Base-by-base conservation (phyloP, 2,888 invertebrate species). In the Mimachlamys varia region DNA sequence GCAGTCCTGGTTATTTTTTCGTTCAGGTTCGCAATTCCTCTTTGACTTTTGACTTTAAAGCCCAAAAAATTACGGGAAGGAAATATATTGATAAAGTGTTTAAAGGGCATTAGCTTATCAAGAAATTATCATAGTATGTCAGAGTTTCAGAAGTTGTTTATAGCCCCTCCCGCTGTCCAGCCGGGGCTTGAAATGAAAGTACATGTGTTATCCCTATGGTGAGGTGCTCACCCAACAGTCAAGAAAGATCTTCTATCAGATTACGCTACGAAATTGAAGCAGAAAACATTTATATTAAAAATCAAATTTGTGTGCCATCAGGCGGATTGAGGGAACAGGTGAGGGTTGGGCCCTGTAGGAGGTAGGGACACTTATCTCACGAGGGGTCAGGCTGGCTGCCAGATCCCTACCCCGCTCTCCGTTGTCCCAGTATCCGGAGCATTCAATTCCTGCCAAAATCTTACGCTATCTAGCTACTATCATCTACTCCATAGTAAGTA, bases 221-320 rank as follows among this genome's bases (percentile, higher is more conserved):
- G 89, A 88, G 76, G 89, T 88, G 89, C 89, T 90, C 50, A 88
- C 88, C 38, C 88, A 49, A 90, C 88, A 90, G 88, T 90, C 88
- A 90, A 88, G 49, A 88, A 88, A 88, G 88, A 90, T 90, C 88
- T 50, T 87, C 89, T n/a, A 37, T 44, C 33, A 49, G 89, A 91
- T 91, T 87, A 89, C 37, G 76, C 62, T 88, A 89, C 88, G 33
- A 91, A 91, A 91, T 89, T 50, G 91, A 88, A 91, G 88, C 88
- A 91, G 89, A 91, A 89, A 89, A 91, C 89, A 91, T 91, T 91
- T 88, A 89, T 91, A 91, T 89, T 89, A 89, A 91, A 90, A 91
- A 91, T 89, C 50, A 88, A 89, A 55, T 90, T 55, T 89, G 55
- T 91, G 89, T 91, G 89, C 88, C 91, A 87, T 88, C 89, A 89